Evolutionary conservation across 2,113 vertebrate genomes (phyloP).

Genomic region (Telmatochromis brichardi): DNA sequence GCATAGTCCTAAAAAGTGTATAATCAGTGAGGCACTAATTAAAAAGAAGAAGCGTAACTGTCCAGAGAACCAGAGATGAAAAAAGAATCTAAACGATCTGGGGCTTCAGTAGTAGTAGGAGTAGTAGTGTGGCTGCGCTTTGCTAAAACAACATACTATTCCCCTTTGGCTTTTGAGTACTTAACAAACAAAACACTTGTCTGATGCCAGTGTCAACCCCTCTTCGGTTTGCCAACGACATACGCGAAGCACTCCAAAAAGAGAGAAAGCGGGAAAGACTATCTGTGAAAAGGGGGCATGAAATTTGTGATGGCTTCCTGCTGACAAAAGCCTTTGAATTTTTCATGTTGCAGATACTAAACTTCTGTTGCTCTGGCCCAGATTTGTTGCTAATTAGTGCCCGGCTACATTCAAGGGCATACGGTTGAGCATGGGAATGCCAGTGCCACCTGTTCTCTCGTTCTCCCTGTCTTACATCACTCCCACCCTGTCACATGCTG

Average conservation of each 20-base stretch:
- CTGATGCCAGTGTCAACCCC: not conserved
- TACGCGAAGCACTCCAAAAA: not conserved
- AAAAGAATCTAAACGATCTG: not conserved
- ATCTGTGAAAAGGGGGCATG: not conserved
- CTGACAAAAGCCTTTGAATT: slow-evolving; percentile 51
- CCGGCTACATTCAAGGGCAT: slow-evolving; percentile 36
- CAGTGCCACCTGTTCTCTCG: slow-evolving; percentile 51
- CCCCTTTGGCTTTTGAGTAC: slow-evolving; percentile 1
- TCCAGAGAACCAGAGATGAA: not conserved
- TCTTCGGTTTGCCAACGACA: not conserved
- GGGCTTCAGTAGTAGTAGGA: not conserved
- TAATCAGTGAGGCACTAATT: not conserved
- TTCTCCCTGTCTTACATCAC: not conserved
- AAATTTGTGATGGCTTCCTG: slow-evolving; percentile 24
- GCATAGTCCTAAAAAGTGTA: not conserved
- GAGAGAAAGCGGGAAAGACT: not conserved
- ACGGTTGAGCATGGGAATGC: slow-evolving; percentile 18
- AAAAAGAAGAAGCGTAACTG: not conserved
- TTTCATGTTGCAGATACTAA: slow-evolving; percentile 55
- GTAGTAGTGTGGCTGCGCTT: not conserved
- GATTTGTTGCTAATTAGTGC: slow-evolving; percentile 64
- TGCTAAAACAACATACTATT: slow-evolving; percentile 17
- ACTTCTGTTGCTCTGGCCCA: slow-evolving; percentile 63
- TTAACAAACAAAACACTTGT: slow-evolving; percentile 31
- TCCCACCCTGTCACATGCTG: not conserved